Evolutionary conservation across 2,888 invertebrate species (phyloP).

Genomic region (Eilema caniola): DNA sequence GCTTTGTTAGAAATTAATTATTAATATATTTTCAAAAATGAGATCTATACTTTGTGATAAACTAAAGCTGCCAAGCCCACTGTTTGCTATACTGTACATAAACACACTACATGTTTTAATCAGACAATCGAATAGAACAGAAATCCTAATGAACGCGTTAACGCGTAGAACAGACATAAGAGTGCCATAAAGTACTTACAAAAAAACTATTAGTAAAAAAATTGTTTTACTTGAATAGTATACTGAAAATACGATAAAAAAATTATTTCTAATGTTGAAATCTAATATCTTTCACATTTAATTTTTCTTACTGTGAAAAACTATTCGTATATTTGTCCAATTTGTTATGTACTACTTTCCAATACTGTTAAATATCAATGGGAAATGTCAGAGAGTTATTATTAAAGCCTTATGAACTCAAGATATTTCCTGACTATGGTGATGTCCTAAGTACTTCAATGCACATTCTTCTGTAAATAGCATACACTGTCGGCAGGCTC

Average conservation of each 20-base stretch:
- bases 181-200: background rate
- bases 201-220: background rate
- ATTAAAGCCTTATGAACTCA: background rate
- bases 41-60: constrained; percentile 7
- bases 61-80: background rate
- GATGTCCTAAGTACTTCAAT: background rate
- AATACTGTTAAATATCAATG: background rate
- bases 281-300: background rate
- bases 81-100: background rate
- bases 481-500: background rate
- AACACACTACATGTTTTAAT: background rate
- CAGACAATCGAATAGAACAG: background rate
- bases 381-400: background rate
- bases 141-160: background rate
- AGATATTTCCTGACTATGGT: background rate
- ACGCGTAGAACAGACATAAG: background rate
- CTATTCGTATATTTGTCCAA: background rate
- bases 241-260: background rate
- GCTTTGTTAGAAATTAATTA: background rate
- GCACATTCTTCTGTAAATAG: constrained; percentile 8
- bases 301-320: background rate
- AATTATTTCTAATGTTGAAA: background rate
- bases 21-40: background rate
- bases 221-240: background rate
- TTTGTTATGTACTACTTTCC: background rate